Percentiles rank a stretch among this genome's conserved stretches.
These are phyloP conservation scores for Pelecanus crispus DNA, from an alignment of 2,113 vertebrate genomes.

Conservation along the genomic window DNA sequence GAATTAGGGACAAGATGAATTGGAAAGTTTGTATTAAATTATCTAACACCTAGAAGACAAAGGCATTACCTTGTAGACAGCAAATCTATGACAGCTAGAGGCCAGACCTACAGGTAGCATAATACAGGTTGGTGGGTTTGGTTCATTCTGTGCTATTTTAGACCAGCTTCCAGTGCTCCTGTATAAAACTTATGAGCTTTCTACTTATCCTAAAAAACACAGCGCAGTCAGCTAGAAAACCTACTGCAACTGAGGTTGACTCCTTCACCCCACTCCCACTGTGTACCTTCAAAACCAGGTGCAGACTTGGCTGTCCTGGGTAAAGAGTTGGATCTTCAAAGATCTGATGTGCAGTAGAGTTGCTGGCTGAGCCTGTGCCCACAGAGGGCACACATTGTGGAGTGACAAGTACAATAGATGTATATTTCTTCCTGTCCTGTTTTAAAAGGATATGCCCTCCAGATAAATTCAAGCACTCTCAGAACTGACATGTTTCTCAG, in stretches of 20 bases:
- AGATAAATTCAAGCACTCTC: conserved; percentile 6
- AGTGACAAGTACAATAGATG: not conserved
- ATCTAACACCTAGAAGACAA: not conserved
- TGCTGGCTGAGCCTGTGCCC: not conserved
- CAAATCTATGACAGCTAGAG: not conserved
- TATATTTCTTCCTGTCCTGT: not conserved
- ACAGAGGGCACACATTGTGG: rapidly evolving
- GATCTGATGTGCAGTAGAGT: not conserved
- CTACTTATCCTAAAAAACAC: not conserved
- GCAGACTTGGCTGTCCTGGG: not conserved
- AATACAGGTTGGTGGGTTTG: not conserved
- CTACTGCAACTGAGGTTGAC: not conserved
- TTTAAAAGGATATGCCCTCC: conserved; percentile 3
- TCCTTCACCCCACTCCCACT: not conserved
- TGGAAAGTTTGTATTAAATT: not conserved
- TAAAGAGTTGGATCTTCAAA: not conserved
- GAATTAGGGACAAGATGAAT: not conserved
- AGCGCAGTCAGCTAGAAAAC: not conserved
- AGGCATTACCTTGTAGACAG: not conserved
- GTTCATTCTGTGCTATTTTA: not conserved
- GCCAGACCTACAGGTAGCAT: not conserved
- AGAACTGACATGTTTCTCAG: not conserved
- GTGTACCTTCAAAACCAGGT: not conserved
- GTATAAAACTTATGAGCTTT: not conserved
- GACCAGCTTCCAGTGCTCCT: not conserved